Evolutionary conservation across 2,113 vertebrate species (phyloP).

Genomic region (zebrafish (Danio rerio)): GRCz12tu NC_133187.1:37914501-37915000

Average conservation of each 20-base stretch:
- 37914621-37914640: constrained; percentile 21
- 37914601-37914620: constrained; percentile 43
- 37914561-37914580: constrained; percentile 3
- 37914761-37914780: not conserved
- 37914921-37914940: too few relatives aligned
- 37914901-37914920: too few relatives aligned
- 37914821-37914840: not conserved
- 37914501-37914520: not conserved
- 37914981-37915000: too few relatives aligned
- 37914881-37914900: too few relatives aligned
- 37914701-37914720: constrained; percentile 15
- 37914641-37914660: constrained; percentile 6
- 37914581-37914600: constrained; percentile 22
- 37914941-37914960: too few relatives aligned
- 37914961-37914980: too few relatives aligned
- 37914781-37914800: not conserved
- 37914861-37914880: too few relatives aligned
- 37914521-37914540: not conserved
- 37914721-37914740: not conserved
- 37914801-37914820: not conserved
- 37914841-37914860: not conserved
- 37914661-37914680: not conserved
- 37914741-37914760: not conserved
- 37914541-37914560: constrained; percentile 10
- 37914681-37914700: constrained; percentile 3